Base-by-base conservation (phyloP, 2,797 vertebrate species). In the Hyperoplus lanceolatus region DNA sequence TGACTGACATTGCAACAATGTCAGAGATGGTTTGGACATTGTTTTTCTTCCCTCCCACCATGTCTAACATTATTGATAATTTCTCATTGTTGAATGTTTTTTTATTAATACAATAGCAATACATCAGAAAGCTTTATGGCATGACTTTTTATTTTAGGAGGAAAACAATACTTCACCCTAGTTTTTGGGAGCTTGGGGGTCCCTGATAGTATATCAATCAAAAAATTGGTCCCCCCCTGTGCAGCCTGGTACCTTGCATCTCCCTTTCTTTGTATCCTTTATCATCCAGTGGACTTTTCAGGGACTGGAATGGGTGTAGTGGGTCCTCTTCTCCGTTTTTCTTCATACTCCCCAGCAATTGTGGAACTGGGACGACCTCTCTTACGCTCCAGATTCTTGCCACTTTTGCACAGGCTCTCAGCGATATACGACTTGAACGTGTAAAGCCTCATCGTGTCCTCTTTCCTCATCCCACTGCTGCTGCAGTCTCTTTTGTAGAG, bases 341-440 rank as follows among this genome's bases (percentile, higher is more conserved):
- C 54, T 39, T 57, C 54, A 18, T 45, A 46, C 42, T 67, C n/a
- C 11, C 39, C 50, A 68, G 56, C 48, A 60, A 49, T 38, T 54
- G 58, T 29, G 13, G 50, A 56, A 49, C 50, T 62, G 51, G 66
- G 67, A 63, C 10, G 8, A 57, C 53, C 45, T 63, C n/a, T 39
- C 66, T 64, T 67, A 1, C 4, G 2, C 60, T 70, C 41, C 53
- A 70, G 36, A 38, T 43, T 77, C 38, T 51, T 51, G 0, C 60
- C 45, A 50, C 45, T 65, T 58, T 51, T 58, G 18, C 54, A 64
- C 11, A 73, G 9, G 54, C 41, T 29, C 53, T 67, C 10, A 13
- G 57, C 3, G 6, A 79, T 73, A 15, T 72, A 66, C 0, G 16
- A 66, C 48, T 64, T 71, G 60, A 78, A 60, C 2, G 5, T 53